Percentiles rank a stretch among this genome's conserved stretches.
Conservation (phyloP, 2,888 invertebrate genomes). For the Chalcis sispes region DNA sequence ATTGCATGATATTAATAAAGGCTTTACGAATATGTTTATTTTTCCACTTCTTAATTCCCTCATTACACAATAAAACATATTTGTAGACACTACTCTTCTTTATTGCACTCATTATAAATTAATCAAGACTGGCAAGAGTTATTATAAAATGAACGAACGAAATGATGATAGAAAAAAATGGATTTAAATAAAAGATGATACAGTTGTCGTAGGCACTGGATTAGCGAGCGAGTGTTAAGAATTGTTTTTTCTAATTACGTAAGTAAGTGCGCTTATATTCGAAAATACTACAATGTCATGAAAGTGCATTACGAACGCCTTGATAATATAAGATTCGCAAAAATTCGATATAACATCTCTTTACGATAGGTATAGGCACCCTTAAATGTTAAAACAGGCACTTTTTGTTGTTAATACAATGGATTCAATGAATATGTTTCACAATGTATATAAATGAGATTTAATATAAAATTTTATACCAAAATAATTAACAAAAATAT, state of each 20-base stretch:
- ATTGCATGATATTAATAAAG: conserved; percentile 48
- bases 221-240: conserved; percentile 53
- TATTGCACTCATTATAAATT: conserved; percentile 41
- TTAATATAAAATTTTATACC: conserved; percentile 1
- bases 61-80: conserved; percentile 35
- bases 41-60: conserved; percentile 28
- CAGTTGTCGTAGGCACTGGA: conserved; percentile 53
- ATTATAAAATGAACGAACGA: conserved; percentile 14
- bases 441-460: background rate
- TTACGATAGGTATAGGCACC: conserved; percentile 31
- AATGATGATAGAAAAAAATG: conserved; percentile 15
- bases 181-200: conserved; percentile 35
- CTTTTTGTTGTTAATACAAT: conserved; percentile 32
- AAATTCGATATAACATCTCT: conserved; percentile 48
- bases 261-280: conserved; percentile 42
- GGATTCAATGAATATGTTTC: background rate
- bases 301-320: conserved; percentile 46
- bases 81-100: conserved; percentile 36
- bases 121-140: conserved; percentile 53
- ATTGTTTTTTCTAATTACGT: conserved; percentile 29
- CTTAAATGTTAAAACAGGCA: conserved; percentile 49
- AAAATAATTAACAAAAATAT: background rate
- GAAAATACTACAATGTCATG: conserved; percentile 47
- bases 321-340: conserved; percentile 25
- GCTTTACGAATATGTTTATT: conserved; percentile 35